phyloP scores from a whole-genome alignment of 2,113 vertebrate species.

The Microcebus tavaratra region DNA sequence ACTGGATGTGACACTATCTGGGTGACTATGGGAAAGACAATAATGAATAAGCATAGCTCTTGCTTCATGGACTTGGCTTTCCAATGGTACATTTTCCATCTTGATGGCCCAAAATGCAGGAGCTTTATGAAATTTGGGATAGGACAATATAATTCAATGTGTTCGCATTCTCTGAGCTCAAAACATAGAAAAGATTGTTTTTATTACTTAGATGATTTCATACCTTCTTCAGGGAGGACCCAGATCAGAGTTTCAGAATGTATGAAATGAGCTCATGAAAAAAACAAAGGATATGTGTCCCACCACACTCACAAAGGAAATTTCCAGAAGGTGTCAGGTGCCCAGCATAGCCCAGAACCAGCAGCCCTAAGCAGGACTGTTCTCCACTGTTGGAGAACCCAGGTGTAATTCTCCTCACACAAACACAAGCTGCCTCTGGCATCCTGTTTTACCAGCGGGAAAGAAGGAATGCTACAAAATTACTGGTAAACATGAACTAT shows the following conservation, averaged over 20 bases:
- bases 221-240: not conserved
- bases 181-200: not conserved
- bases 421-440: not conserved
- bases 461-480: slow-evolving; percentile 42
- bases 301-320: not conserved
- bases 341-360: not conserved
- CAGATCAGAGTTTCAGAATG: not conserved
- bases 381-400: not conserved
- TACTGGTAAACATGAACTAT: slow-evolving; percentile 28
- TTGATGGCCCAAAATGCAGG: not conserved
- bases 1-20: not conserved
- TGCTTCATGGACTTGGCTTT: not conserved
- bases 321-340: not conserved
- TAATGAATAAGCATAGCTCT: not conserved
- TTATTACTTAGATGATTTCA: not conserved
- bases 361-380: not conserved
- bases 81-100: not conserved
- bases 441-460: not conserved
- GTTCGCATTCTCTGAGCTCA: not conserved
- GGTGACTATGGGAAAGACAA: not conserved
- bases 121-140: not conserved
- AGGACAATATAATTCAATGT: not conserved
- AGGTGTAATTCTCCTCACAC: not conserved
- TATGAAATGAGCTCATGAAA: not conserved
- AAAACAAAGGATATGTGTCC: not conserved